Evolutionary conservation across 2,797 vertebrate genomes (phyloP), one percentile per base, ranked within the genome.

Genomic region (Macroramphosus scolopax): DNA sequence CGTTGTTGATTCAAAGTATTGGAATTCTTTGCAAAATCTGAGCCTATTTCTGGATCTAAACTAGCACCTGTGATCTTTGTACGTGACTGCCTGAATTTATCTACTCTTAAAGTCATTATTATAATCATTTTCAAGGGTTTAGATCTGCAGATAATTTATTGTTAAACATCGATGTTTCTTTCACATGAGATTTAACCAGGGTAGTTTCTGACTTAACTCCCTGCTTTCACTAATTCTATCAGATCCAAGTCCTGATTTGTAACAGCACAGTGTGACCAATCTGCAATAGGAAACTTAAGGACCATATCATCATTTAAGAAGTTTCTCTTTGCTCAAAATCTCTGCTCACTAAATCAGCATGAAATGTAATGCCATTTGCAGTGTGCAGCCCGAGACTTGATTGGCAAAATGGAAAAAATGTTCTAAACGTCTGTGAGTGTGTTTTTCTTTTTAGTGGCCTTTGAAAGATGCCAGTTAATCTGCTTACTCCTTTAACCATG

Each of bases 341-440:
- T 73, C 67, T 75, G 80, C 84, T 81, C 57, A 41, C 65, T 86
- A 91, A 92, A 90, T 87, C 87, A 74, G 88, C 91, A 91, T 92
- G 91, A 91, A 90, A 88, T 91, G 89, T 91, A 92, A 91, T 90
- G 64, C 89, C 80, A 87, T 91, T 92, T 89, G 79, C 82, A 52
- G 81, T 54, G 70, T 67, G 80, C 61, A 68, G 60, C 57, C 56
- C 44, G 17, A 33, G 61, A 48, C 54, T 50, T 7, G 74, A 70
- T 36, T 2, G 71, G 63, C 57, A 57, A 78, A 68, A 32, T 43
- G 61, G 43, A 41, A 61, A 77, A 71, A 64, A 48, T 68, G 76
- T 87, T 87, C 81, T 80, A 82, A 90, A 81, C 54, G 72, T 80
- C 75, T 68, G 69, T 60, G 79, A 89, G 82, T 84, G 81, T 82